Evolutionary conservation across 2,113 vertebrate genomes (phyloP).

Genomic region (Pteruthius melanotis): DNA sequence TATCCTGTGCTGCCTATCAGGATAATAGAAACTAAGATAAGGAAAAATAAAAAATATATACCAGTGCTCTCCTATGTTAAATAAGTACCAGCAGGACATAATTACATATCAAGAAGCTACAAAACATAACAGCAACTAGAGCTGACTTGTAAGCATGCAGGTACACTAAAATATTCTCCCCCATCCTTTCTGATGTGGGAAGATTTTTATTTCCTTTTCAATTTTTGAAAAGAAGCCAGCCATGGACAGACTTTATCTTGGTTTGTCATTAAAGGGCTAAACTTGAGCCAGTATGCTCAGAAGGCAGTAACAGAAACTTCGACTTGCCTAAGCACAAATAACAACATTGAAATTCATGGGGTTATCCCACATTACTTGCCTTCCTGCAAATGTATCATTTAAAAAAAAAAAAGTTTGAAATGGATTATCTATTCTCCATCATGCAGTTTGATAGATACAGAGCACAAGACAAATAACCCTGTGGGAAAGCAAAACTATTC

Average conservation of each 20-base stretch:
- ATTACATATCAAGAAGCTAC: neutral
- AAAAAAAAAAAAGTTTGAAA: neutral
- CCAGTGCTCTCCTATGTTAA: neutral
- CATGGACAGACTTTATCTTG: neutral
- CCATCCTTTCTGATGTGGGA: neutral
- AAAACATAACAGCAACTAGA: neutral
- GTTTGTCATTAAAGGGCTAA: conserved; percentile 7
- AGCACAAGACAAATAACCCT: conserved; percentile 26
- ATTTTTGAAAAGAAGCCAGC: neutral
- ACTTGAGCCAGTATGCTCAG: neutral
- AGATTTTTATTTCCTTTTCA: neutral
- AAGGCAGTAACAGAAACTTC: conserved; percentile 1
- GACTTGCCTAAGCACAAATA: conserved; percentile 10
- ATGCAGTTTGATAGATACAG: neutral
- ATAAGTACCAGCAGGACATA: neutral
- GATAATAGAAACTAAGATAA: neutral
- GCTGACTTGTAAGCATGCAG: neutral
- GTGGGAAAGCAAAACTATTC: conserved; percentile 23
- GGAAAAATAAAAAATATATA: neutral
- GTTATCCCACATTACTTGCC: neutral
- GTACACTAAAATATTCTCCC: neutral
- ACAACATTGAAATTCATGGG: conserved; percentile 26
- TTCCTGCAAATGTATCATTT: conserved; percentile 6
- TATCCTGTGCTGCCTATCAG: neutral
- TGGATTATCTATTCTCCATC: conserved; percentile 29